Base-by-base conservation (phyloP, 2,888 invertebrate species). In the Acrobasis suavella region DNA sequence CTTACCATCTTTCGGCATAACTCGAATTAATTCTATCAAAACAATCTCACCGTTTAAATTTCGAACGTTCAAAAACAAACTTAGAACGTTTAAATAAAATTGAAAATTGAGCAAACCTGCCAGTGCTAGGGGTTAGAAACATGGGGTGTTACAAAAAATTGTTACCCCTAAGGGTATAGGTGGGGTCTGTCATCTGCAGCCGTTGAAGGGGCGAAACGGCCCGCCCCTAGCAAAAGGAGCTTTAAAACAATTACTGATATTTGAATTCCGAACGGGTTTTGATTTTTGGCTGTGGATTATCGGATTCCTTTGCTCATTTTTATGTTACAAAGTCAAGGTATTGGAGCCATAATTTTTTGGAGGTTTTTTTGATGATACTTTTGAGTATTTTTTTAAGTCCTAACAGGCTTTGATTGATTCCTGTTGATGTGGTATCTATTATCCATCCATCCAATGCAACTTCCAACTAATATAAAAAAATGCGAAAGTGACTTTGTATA, bases 231-330 rank as follows among this genome's bases (percentile, higher is more conserved):
- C 62, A 50, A 65, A 67, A 67, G 62, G 63, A 67, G 70, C 69
- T 69, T 70, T 71, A 72, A 75, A 75, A 75, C 75, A 75, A 75
- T 75, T 75, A 75, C 70, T 68, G 64, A 65, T 64, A 58, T 62
- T 65, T 63, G 64, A 63, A 60, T 61, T 64, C 60, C 59, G 65
- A 58, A 60, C 39, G 62, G 60, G 63, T 68, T 66, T 64, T 55
- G 60, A 38, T 60, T 60, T 59, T 60, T 60, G 59, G 50, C 50
- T 32, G 59, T 50, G 38, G 50, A 50, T 60, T 50, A 60, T 50
- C 17, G 16, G 50, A 60, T 60, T 15, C 52, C 54, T 54, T 55
- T 62, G 62, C 55, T 62, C 62, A 55, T 38, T 62, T 62, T 49
- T 50, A 55, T 7, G 62, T 55, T 17, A 8, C n/a, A 14, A 16